Percentiles rank a stretch among this genome's conserved stretches.
These are phyloP conservation scores for Anolis sagrei DNA, from an alignment of 2,113 vertebrate genomes.

Conservation along the genomic window DNA sequence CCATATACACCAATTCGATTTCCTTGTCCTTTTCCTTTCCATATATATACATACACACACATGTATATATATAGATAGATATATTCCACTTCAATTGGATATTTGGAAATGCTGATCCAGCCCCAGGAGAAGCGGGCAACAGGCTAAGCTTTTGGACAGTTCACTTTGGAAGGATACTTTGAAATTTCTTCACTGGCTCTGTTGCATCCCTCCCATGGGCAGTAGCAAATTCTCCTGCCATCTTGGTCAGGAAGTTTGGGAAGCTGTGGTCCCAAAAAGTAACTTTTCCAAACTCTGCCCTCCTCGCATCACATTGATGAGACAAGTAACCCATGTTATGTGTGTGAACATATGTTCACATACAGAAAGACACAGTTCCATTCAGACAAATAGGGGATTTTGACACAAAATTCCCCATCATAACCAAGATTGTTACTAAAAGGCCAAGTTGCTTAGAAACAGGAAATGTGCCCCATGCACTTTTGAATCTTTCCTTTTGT, in stretches of 20 bases:
- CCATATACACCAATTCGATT: slow-evolving; percentile 32
- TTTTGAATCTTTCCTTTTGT: slow-evolving; percentile 30
- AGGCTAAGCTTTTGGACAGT: slow-evolving; percentile 36
- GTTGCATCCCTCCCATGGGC: slow-evolving; percentile 32
- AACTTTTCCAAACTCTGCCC: background rate
- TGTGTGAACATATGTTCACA: slow-evolving; percentile 51
- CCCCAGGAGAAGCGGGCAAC: slow-evolving; percentile 21
- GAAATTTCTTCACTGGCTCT: slow-evolving; percentile 12
- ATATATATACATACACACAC: background rate
- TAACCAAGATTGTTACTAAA: background rate
- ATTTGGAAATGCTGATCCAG: slow-evolving; percentile 33
- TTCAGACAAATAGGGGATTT: slow-evolving; percentile 1
- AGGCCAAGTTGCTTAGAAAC: slow-evolving; percentile 66
- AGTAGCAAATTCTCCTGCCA: slow-evolving; percentile 24
- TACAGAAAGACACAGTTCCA: slow-evolving; percentile 15
- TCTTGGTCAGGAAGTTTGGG: background rate
- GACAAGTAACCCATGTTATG: slow-evolving; percentile 47
- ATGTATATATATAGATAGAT: too few relatives aligned
- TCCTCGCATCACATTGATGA: too few relatives aligned
- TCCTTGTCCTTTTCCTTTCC: slow-evolving; percentile 43
- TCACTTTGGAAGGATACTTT: slow-evolving; percentile 45
- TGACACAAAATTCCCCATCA: background rate
- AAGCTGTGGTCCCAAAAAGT: background rate
- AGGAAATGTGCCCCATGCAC: too few relatives aligned
- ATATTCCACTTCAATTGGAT: slow-evolving; percentile 49